These are phyloP conservation scores for Temnothorax ravouxi DNA, from an alignment of 2,888 invertebrate genomes.

Conservation along the genomic window DNA sequence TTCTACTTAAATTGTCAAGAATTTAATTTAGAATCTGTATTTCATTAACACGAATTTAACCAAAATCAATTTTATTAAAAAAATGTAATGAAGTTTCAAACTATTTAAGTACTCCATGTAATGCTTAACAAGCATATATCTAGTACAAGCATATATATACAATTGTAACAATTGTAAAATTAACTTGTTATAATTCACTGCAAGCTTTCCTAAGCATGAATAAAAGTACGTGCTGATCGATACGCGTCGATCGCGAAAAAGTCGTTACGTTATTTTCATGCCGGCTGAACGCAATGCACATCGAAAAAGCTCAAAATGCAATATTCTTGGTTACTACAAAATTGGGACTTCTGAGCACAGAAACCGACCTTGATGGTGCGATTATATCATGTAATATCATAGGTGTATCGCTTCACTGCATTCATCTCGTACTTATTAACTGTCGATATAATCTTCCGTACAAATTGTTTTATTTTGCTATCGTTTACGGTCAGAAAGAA, in stretches of 20 bases:
- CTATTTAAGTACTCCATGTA: neutral
- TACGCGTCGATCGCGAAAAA: too few relatives aligned
- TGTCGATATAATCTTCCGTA: neutral
- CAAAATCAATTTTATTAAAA: neutral
- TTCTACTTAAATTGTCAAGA: neutral
- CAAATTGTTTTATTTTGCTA: neutral
- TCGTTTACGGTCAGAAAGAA: neutral
- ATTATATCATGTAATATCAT: neutral
- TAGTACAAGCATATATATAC: neutral
- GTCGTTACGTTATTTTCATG: neutral
- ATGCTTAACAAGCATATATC: neutral
- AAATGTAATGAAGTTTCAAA: neutral
- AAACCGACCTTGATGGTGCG: neutral
- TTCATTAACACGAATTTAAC: neutral
- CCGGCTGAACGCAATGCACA: neutral
- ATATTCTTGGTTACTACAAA: neutral
- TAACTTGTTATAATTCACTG: neutral
- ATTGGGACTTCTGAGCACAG: neutral
- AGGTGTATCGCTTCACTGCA: neutral
- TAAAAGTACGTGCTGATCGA: neutral
- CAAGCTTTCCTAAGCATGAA: neutral
- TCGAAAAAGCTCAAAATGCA: neutral
- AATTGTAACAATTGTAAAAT: neutral
- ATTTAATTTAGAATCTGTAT: conserved; percentile 9
- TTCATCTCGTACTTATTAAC: neutral